A percentile compares a stretch with the other conserved stretches of the same genome.
Evolutionary conservation across 35 echinoderm and acorn worm species (phyloP).

Genomic region (Patiria miniata): DNA sequence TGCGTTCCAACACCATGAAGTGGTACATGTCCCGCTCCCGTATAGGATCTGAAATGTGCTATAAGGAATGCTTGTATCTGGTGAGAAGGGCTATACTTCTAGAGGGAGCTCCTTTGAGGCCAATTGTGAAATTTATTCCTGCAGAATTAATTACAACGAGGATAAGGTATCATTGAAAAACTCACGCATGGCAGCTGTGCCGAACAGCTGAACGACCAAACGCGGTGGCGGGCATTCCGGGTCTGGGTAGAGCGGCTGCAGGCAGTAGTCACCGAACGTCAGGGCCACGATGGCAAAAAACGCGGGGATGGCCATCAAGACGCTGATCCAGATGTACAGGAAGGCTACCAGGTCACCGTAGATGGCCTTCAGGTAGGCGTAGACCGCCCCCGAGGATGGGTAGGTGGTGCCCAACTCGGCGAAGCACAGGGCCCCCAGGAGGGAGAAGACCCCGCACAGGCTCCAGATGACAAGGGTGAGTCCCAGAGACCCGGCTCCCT

Average conservation of each 20-base stretch:
- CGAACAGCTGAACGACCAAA: conserved; percentile 6
- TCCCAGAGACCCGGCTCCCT: conserved; percentile 67
- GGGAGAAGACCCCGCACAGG: conserved; percentile 68
- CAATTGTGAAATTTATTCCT: too few relatives aligned
- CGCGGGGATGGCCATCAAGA: conserved; percentile 48
- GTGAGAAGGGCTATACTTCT: too few relatives aligned
- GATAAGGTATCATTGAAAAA: neutral
- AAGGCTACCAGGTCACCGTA: conserved; percentile 68
- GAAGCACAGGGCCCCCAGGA: conserved; percentile 79
- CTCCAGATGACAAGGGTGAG: conserved; percentile 70
- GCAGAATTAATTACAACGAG: too few relatives aligned
- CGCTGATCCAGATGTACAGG: conserved; percentile 55
- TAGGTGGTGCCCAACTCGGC: conserved; percentile 79
- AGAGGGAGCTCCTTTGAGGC: too few relatives aligned
- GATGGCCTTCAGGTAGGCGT: conserved; percentile 62
- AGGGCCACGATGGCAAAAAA: conserved; percentile 61
- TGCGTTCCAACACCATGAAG: too few relatives aligned
- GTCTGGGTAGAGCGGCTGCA: conserved; percentile 70
- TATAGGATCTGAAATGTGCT: too few relatives aligned
- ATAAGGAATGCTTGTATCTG: too few relatives aligned
- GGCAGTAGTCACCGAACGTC: conserved; percentile 74
- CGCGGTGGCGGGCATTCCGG: conserved; percentile 56
- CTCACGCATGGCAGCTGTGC: neutral
- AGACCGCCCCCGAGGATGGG: conserved; percentile 73
- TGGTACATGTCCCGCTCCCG: too few relatives aligned